These are phyloP conservation scores for Molossus alvarezi DNA, from an alignment of 2,797 vertebrate species.

Conservation along the genomic window DNA sequence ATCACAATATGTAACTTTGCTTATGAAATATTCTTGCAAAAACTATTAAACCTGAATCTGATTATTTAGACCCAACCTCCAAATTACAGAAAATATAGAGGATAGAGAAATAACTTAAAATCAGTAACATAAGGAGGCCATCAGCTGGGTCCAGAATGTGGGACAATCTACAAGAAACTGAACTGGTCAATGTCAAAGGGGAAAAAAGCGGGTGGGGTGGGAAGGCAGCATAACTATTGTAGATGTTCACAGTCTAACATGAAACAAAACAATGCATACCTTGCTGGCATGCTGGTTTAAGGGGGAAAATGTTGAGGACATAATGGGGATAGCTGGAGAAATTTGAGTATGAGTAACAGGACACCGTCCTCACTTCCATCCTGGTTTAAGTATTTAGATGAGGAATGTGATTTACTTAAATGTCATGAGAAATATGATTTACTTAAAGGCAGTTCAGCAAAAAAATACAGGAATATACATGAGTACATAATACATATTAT, in stretches of 20 bases:
- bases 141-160: not conserved
- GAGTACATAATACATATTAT: not conserved
- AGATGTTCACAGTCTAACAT: not conserved
- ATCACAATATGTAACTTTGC: not conserved
- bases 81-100: not conserved
- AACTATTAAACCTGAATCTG: not conserved
- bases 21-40: conserved; percentile 29
- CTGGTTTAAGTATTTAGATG: not conserved
- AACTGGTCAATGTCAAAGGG: not conserved
- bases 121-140: not conserved
- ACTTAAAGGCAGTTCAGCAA: not conserved
- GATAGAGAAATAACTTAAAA: not conserved
- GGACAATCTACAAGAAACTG: not conserved
- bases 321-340: not conserved
- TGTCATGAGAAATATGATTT: not conserved
- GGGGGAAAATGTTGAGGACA: not conserved
- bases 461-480: not conserved
- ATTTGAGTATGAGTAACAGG: not conserved
- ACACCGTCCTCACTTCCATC: not conserved
- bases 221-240: not conserved
- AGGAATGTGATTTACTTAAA: not conserved
- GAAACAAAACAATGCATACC: not conserved
- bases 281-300: not conserved
- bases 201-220: not conserved
- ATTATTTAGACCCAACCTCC: not conserved